phyloP scores from a whole-genome alignment of 2,113 vertebrate genomes.

The Dryoscopus gambensis region DNA sequence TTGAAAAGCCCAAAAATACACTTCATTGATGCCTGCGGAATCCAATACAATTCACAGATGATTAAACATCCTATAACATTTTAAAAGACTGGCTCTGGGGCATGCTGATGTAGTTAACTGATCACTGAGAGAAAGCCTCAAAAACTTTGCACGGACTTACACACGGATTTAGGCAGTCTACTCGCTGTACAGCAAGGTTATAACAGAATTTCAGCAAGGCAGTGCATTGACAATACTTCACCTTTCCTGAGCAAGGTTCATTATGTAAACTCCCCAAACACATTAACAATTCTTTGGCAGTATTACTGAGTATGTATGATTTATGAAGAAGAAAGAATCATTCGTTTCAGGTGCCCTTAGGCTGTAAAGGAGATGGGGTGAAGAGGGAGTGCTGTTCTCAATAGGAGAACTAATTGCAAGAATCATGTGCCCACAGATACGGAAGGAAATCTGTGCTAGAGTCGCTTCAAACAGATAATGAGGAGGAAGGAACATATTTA shows the following conservation, averaged over 20 bases:
- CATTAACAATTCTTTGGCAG: conserved; percentile 21
- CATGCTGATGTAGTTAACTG: background rate
- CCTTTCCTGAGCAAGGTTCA: conserved; percentile 14
- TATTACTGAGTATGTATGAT: background rate
- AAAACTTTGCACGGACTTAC: background rate
- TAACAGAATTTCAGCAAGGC: background rate
- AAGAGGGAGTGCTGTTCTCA: background rate
- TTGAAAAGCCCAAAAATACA: background rate
- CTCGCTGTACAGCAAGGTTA: background rate
- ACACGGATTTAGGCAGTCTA: background rate
- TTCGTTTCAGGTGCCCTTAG: background rate
- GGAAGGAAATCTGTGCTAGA: background rate
- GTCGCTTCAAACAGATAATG: background rate
- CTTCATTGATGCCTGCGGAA: background rate
- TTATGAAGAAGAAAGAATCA: background rate
- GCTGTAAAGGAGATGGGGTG: background rate
- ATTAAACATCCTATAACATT: background rate
- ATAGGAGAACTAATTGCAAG: conserved; percentile 15
- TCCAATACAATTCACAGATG: background rate
- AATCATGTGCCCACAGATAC: background rate
- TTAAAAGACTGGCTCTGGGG: background rate
- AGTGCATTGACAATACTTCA: background rate
- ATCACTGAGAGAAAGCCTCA: background rate
- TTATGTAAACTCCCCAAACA: conserved; percentile 27
- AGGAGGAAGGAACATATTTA: background rate